Evolutionary conservation across 2,888 invertebrate genomes (phyloP), one percentile per base, ranked within the genome.

Genomic region (Chorisops tibialis): DNA sequence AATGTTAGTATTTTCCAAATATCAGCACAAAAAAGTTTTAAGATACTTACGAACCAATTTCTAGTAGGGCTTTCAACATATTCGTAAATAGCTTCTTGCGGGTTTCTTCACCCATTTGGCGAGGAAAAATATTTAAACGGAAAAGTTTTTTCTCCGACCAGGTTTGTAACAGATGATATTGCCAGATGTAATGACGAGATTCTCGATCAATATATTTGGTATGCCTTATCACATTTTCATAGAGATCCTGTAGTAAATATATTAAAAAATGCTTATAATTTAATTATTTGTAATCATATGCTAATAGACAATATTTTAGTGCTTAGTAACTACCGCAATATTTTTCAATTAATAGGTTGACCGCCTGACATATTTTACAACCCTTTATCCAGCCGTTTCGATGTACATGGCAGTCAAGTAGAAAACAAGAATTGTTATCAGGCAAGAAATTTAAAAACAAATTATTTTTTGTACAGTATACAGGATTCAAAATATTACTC

Each of bases 131-230:
- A 16, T 51, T 19, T 9, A 63, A 19, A 21, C 60, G 54, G 16
- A 63, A 60, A 2, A 63, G 24, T 11, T 49, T 39, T 12, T 63
- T 41, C 22, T 54, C 56, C 1, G 43, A 30, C 30, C 59, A 63
- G 5, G 14, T 19, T 50, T 59, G 39, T 1, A 63, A 35, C 5
- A 63, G 35, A 14, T 60, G 24, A 21, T 48, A 56, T 49, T 54
- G 52, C 24, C 41, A 60, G 1, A 47, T 37, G 22, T 30, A 63
- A 37, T 21, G 37, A 18, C 35, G 22, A 5, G 52, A 39, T 1
- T 14, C 1, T 1, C 21, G 22, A 35, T 43, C 16, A 5, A 35
- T 47, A 5, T 35, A 18, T 16, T 18, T 30, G 7, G 47, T n/a
- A 11, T 45, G 19, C 35, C 7, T 24, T 9, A 14, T 24, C 11